A percentile compares a stretch with the other conserved stretches of the same genome.
Conservation (phyloP, 2,888 invertebrate species). For the Cephus sareptanus region DNA sequence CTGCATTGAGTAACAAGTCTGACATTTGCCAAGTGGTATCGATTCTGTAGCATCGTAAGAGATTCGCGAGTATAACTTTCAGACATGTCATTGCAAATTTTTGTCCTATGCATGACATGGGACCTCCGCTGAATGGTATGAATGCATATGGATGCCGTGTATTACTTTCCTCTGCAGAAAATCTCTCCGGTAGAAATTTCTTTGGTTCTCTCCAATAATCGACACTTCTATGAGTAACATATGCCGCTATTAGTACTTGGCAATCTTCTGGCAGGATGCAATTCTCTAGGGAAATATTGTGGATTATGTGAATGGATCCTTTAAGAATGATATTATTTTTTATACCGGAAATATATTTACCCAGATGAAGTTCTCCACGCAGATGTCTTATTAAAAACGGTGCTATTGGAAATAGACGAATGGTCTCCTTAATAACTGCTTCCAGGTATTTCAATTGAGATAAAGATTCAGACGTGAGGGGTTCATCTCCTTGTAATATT, state of each 20-base stretch:
- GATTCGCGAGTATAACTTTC: conserved; percentile 4
- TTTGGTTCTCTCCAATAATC: conserved; percentile 42
- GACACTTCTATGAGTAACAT: conserved; percentile 29
- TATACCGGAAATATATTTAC: conserved; percentile 16
- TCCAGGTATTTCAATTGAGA: conserved; percentile 32
- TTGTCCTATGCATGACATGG: conserved; percentile 31
- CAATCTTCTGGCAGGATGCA: conserved; percentile 35
- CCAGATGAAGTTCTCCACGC: conserved; percentile 31
- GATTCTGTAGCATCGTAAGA: conserved; percentile 7
- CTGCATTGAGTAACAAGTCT: conserved; percentile 28
- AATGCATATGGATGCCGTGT: conserved; percentile 37
- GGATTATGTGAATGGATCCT: background rate
- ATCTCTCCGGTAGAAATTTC: conserved; percentile 43
- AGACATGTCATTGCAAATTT: conserved; percentile 4
- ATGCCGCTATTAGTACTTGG: conserved; percentile 30
- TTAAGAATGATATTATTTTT: conserved; percentile 7
- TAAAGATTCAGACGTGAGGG: conserved; percentile 22
- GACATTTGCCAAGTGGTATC: conserved; percentile 9
- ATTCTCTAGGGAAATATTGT: conserved; percentile 26
- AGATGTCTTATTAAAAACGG: conserved; percentile 37
- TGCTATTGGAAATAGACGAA: conserved; percentile 35
- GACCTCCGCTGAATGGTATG: conserved; percentile 36
- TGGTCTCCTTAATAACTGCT: conserved; percentile 37
- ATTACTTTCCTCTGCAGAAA: conserved; percentile 35
- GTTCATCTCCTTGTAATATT: conserved; percentile 17